Evolutionary conservation across 2,797 vertebrate genomes (phyloP).

Genomic region (Pachyuromys duprasi): DNA sequence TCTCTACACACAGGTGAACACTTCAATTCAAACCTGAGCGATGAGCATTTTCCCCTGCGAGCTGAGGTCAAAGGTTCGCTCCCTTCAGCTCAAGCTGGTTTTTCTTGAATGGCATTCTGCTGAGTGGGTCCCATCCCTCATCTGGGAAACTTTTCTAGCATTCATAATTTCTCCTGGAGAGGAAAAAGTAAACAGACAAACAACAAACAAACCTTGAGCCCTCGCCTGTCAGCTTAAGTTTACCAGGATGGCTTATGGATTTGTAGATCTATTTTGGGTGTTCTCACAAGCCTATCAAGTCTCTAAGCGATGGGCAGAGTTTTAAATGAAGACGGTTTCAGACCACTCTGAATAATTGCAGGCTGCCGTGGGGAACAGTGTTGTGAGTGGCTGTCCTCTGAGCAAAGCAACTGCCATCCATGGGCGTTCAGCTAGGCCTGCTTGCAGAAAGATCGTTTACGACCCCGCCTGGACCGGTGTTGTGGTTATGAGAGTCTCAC

Average conservation of each 20-base stretch:
- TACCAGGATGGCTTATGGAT: not conserved
- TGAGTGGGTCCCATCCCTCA: not conserved
- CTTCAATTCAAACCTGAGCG: not conserved
- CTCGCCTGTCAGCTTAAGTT: slow-evolving; percentile 1
- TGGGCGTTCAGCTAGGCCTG: not conserved
- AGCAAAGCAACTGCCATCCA: not conserved
- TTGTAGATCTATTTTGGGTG: not conserved
- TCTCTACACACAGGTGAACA: not conserved
- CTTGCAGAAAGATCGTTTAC: not conserved
- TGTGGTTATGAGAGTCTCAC: not conserved
- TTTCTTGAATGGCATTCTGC: not conserved
- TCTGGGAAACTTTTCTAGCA: slow-evolving; percentile 7
- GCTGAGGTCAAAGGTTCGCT: not conserved
- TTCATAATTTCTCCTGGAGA: not conserved
- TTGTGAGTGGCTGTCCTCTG: not conserved
- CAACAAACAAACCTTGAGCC: not conserved
- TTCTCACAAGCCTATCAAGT: not conserved
- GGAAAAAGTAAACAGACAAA: not conserved
- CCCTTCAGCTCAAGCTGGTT: not conserved
- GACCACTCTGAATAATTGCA: slow-evolving; percentile 21
- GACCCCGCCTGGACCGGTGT: too few relatives aligned
- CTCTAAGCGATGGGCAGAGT: not conserved
- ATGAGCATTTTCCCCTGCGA: not conserved
- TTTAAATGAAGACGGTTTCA: not conserved
- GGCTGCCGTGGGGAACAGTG: not conserved